Base-by-base conservation (phyloP, 2,888 invertebrate genomes). In the Agriopis leucophaearia region DNA sequence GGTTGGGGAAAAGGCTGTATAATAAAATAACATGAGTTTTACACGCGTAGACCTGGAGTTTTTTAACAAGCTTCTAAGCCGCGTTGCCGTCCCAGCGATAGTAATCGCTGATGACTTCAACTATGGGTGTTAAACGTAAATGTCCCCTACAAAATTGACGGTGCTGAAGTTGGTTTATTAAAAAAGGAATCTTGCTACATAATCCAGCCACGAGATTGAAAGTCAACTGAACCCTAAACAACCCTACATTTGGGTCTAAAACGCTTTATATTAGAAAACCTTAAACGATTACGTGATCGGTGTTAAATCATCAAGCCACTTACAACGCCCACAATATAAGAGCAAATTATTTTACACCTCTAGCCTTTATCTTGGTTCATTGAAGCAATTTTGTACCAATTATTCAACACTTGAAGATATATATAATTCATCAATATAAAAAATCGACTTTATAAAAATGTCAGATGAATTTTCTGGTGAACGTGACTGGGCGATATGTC, bases 401-500 rank as follows among this genome's bases (percentile, higher is more conserved):
- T n/a, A n/a, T n/a, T n/a, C n/a, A n/a, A n/a, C n/a, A n/a, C n/a
- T n/a, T n/a, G n/a, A n/a, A n/a, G n/a, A n/a, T n/a, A n/a, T n/a
- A n/a, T n/a, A n/a, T n/a, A n/a, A n/a, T n/a, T n/a, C n/a, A n/a
- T n/a, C n/a, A n/a, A n/a, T n/a, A n/a, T n/a, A n/a, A n/a, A n/a
- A n/a, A n/a, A n/a, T n/a, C n/a, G n/a, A n/a, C n/a, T n/a, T n/a
- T n/a, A n/a, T n/a, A n/a, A n/a, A n/a, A n/a, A n/a, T n/a, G n/a
- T n/a, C n/a, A n/a, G n/a, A n/a, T n/a, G n/a, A n/a, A 38, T 40
- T 54, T 48, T 6, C 48, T 47, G 2, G 6, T 48, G 47, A 48
- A 66, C 60, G 66, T 60, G 55, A 36, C 60, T 16, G 18, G 42
- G 54, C 42, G 54, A 47, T 42, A 54, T 27, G 27, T 15, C 58